Conservation (phyloP, 2,888 invertebrate species). For the Spilarctia lutea region DNA sequence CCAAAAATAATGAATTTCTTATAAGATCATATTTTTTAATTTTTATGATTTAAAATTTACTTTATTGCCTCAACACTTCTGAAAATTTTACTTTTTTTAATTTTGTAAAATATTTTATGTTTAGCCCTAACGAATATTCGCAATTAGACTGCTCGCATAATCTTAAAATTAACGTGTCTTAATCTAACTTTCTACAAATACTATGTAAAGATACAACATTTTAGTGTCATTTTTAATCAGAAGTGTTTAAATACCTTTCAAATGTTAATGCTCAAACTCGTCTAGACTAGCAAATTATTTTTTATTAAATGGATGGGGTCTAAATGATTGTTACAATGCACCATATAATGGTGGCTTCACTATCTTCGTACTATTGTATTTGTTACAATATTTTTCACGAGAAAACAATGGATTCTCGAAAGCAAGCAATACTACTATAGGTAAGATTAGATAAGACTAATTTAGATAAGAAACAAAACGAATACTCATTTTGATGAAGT, state of each 20-base stretch:
- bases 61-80: slow-evolving; percentile 34
- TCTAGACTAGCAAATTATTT: slow-evolving; percentile 49
- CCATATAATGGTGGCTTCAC: slow-evolving; percentile 81
- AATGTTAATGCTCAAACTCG: slow-evolving; percentile 48
- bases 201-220: slow-evolving; percentile 22
- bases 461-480: slow-evolving; percentile 75
- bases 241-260: slow-evolving; percentile 44
- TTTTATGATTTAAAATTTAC: neutral
- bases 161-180: slow-evolving; percentile 25
- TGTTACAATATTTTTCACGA: slow-evolving; percentile 75
- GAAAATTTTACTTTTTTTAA: slow-evolving; percentile 11
- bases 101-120: slow-evolving; percentile 3
- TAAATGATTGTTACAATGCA: slow-evolving; percentile 68
- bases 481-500: slow-evolving; percentile 80
- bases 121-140: slow-evolving; percentile 1
- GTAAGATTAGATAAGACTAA: slow-evolving; percentile 75
- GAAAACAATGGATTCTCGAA: slow-evolving; percentile 80
- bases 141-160: slow-evolving; percentile 13
- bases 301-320: slow-evolving; percentile 54
- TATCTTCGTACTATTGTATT: slow-evolving; percentile 67
- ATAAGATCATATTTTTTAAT: neutral
- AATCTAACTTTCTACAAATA: slow-evolving; percentile 27
- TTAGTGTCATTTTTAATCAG: slow-evolving; percentile 30
- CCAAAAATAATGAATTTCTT: neutral
- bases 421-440: slow-evolving; percentile 85